Base-by-base conservation (phyloP, 2,888 invertebrate genomes). In the Ditula angustiorana region DNA sequence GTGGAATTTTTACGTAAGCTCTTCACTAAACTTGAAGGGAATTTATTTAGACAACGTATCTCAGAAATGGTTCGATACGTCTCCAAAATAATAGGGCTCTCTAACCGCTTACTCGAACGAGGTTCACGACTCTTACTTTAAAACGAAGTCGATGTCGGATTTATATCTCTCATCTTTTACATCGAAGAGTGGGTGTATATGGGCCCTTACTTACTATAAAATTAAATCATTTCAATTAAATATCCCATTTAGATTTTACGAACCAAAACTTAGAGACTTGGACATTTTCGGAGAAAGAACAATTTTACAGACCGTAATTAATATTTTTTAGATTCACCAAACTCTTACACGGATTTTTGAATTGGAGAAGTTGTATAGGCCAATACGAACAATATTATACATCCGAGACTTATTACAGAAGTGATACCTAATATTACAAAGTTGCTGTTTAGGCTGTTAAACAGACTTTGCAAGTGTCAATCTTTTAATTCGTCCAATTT, bases 1-100 rank as follows among this genome's bases (percentile, higher is more conserved):
- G 91, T 91, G 90, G 88, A 89, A 85, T 87, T 90, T 91, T 91
- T 91, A 90, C 88, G 88, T 87, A 86, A 90, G 81, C 80, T 77
- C 73, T 79, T 78, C 81, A 74, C 82, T 85, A 83, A 84, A 82
- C 79, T 76, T 71, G 70, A 78, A 80, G 80, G 72, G 79, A 88
- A 85, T 88, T 85, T 87, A 88, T 88, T 88, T 87, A 78, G 75
- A 83, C 83, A 83, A 83, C 82, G 75, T 81, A 65, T 61, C 55
- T 60, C 55, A 80, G 78, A 81, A 83, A 80, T 78, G 75, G 79
- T 76, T 77, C 77, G 76, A 83, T 79, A 75, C 73, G 73, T 75
- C 77, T 57, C 57, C 41, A 30, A 62, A 62, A 62, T 59, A 64
- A 53, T 53, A 64, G 47, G 59, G 52, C 59, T 16, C 41, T 28